Evolutionary conservation across 2,888 invertebrate species (phyloP).

Genomic region (Tryphoninae sp.): DNA sequence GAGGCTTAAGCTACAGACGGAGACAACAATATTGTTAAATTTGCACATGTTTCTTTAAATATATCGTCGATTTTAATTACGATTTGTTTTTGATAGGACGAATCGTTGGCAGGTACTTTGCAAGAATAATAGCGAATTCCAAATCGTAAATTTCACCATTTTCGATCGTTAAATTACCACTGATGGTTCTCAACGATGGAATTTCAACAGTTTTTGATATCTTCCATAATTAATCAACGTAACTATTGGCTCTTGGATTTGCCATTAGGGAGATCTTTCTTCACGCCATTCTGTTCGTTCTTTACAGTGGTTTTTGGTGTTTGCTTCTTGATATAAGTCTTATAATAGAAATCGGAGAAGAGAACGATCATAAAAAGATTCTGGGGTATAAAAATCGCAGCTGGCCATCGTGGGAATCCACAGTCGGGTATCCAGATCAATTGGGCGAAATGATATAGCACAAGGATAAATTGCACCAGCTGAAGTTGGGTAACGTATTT

Average conservation of each 20-base stretch:
- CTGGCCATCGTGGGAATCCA: constrained; percentile 83
- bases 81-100: background rate
- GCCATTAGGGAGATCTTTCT: constrained; percentile 64
- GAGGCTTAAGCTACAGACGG: background rate
- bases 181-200: background rate
- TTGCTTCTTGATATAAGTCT: constrained; percentile 82
- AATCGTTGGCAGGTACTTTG: background rate
- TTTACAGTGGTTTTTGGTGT: constrained; percentile 65
- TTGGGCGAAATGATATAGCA: constrained; percentile 83
- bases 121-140: background rate
- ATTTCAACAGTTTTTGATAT: background rate
- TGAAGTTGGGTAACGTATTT: constrained; percentile 93
- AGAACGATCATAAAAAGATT: constrained; percentile 86
- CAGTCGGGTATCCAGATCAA: constrained; percentile 83
- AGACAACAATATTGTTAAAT: background rate
- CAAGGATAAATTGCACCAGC: constrained; percentile 87
- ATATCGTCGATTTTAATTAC: background rate
- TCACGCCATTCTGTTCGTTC: constrained; percentile 64
- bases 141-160: background rate
- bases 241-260: constrained; percentile 67
- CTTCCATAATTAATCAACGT: background rate
- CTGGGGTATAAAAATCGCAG: constrained; percentile 85
- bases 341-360: constrained; percentile 87
- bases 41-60: background rate
- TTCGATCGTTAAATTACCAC: background rate